Percentiles rank a stretch among this genome's conserved stretches.
Evolutionary conservation across 2,113 vertebrate genomes (phyloP).

Genomic region (Xenopus laevis): DNA sequence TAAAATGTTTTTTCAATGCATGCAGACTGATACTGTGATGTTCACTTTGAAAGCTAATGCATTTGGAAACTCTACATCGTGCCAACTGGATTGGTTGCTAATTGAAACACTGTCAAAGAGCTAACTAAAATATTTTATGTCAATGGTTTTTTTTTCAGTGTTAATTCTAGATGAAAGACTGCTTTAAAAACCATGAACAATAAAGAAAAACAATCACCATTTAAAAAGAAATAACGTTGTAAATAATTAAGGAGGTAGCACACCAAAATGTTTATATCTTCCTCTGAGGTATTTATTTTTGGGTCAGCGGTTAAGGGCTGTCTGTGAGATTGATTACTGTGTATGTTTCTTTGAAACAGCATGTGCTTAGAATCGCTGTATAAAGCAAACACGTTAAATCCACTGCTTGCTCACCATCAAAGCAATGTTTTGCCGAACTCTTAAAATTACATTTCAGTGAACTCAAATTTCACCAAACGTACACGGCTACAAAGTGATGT

Average conservation of each 20-base stretch:
- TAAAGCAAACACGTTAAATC: slow-evolving; percentile 35
- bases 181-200: too few species aligned
- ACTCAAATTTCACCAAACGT: not conserved
- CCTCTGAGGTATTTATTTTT: slow-evolving; percentile 44
- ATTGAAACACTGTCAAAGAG: too few species aligned
- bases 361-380: slow-evolving; percentile 24
- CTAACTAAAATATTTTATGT: too few species aligned
- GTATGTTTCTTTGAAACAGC: slow-evolving; percentile 39
- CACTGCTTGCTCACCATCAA: slow-evolving; percentile 12
- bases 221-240: slow-evolving; percentile 12
- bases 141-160: too few species aligned
- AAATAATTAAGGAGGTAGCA: slow-evolving; percentile 28
- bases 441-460: not conserved
- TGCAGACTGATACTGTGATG: too few species aligned
- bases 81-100: too few species aligned
- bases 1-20: too few species aligned
- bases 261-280: slow-evolving; percentile 39
- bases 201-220: not conserved
- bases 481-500: not conserved
- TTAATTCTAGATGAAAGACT: too few species aligned
- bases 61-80: too few species aligned
- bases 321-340: slow-evolving; percentile 43
- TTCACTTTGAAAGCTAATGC: too few species aligned
- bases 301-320: slow-evolving; percentile 38
- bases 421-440: not conserved